phyloP scores from a whole-genome alignment of 2,113 vertebrate genomes.

The Paraplagusia blochii region DNA sequence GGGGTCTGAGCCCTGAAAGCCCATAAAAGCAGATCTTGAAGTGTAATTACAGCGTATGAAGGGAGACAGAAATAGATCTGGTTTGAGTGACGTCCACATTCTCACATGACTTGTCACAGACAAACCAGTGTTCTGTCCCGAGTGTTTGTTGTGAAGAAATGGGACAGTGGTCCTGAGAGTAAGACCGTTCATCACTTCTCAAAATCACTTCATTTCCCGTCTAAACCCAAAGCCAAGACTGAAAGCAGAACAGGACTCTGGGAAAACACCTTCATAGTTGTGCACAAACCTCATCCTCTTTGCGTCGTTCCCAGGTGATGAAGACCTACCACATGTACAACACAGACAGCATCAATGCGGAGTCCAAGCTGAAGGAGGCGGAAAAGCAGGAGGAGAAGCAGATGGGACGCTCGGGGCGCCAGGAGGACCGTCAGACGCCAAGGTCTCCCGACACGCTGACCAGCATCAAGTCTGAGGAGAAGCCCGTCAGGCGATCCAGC shows the following conservation, averaged over 20 bases:
- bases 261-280: slow-evolving; percentile 1
- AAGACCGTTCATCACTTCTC: slow-evolving; percentile 40
- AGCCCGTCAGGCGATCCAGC: slow-evolving; percentile 90
- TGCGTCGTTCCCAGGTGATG: slow-evolving; percentile 85
- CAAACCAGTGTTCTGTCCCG: slow-evolving; percentile 15
- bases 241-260: not conserved
- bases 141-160: slow-evolving; percentile 33
- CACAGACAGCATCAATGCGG: slow-evolving; percentile 94
- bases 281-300: slow-evolving; percentile 2
- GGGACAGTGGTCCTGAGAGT: slow-evolving; percentile 43
- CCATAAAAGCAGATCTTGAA: slow-evolving; percentile 45
- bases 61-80: slow-evolving; percentile 61
- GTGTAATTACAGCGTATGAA: slow-evolving; percentile 64
- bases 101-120: slow-evolving; percentile 27
- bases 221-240: slow-evolving; percentile 2
- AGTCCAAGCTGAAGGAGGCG: slow-evolving; percentile 97
- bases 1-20: slow-evolving; percentile 17
- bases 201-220: too few species aligned
- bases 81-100: slow-evolving; percentile 48
- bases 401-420: slow-evolving; percentile 90
- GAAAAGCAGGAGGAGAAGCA: slow-evolving; percentile 99
- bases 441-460: slow-evolving; percentile 91
- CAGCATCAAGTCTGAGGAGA: slow-evolving; percentile 88
- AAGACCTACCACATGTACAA: slow-evolving; percentile 99
- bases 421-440: slow-evolving; percentile 89